Conservation (phyloP, 1,140 invertebrate genomes). For the Brachionus sp. region DNA sequence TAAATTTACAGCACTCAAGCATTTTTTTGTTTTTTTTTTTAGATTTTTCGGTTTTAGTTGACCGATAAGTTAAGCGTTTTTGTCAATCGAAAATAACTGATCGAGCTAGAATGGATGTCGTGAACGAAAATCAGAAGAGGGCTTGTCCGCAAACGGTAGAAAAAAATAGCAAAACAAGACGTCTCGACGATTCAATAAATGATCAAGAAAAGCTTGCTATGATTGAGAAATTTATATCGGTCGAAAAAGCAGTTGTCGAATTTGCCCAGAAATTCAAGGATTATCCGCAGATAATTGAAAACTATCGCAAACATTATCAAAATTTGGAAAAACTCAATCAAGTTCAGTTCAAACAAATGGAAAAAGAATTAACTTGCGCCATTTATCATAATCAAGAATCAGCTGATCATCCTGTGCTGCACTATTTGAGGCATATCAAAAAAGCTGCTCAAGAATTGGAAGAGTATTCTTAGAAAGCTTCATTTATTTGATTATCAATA, state of each 20-base stretch:
- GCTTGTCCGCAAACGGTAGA: not conserved
- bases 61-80: not conserved
- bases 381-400: not conserved
- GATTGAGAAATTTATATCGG: not conserved
- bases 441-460: not conserved
- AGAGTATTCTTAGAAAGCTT: not conserved
- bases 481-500: not conserved
- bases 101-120: not conserved
- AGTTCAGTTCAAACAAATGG: not conserved
- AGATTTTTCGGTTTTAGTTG: not conserved
- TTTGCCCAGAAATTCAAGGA: not conserved
- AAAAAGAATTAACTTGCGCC: not conserved
- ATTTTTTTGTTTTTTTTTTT: not conserved
- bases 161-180: not conserved
- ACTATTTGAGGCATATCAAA: slow-evolving; percentile 12
- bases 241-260: slow-evolving; percentile 9
- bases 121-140: not conserved
- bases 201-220: not conserved
- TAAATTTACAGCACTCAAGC: not conserved
- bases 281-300: not conserved
- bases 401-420: not conserved
- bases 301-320: slow-evolving; percentile 11
- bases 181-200: not conserved
- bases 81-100: not conserved
- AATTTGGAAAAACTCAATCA: slow-evolving; percentile 1